Evolutionary conservation across 2,113 vertebrate genomes (phyloP).

Genomic region (Lagopus leucura): DNA sequence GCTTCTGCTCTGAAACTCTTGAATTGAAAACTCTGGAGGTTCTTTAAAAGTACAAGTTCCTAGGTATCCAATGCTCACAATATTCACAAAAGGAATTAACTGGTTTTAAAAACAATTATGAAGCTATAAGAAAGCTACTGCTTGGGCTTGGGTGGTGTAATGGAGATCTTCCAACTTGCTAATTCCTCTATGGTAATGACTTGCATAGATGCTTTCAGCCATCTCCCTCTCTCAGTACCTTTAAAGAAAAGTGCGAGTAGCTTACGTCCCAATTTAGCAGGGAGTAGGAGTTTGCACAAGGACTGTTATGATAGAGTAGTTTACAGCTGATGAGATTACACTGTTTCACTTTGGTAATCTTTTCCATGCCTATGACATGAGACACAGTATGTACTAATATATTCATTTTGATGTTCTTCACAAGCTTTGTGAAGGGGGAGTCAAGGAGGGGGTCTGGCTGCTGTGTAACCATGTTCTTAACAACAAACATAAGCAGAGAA

Average conservation of each 20-base stretch:
- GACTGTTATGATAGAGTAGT: constrained; percentile 23
- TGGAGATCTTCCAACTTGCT: neutral
- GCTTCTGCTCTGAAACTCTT: neutral
- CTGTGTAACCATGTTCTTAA: neutral
- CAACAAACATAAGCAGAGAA: neutral
- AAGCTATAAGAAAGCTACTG: neutral
- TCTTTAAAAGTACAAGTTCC: neutral
- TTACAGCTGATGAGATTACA: constrained; percentile 12
- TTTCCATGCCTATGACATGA: neutral
- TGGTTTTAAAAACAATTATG: neutral
- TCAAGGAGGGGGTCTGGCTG: neutral
- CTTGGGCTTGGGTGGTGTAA: neutral
- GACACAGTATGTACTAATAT: neutral
- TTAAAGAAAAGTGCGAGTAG: neutral
- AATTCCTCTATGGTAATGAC: neutral
- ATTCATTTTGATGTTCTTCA: neutral
- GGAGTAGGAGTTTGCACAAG: constrained; percentile 24
- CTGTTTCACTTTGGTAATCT: neutral
- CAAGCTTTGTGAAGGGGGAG: neutral
- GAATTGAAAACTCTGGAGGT: neutral
- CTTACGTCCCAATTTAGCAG: neutral
- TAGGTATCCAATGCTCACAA: accelerated
- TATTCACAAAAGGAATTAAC: neutral
- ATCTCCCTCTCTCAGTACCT: neutral
- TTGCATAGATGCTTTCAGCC: neutral